These are phyloP conservation scores for Drosophila lowei DNA, from an alignment of 1,140 invertebrate species.

Conservation along the genomic window DNA sequence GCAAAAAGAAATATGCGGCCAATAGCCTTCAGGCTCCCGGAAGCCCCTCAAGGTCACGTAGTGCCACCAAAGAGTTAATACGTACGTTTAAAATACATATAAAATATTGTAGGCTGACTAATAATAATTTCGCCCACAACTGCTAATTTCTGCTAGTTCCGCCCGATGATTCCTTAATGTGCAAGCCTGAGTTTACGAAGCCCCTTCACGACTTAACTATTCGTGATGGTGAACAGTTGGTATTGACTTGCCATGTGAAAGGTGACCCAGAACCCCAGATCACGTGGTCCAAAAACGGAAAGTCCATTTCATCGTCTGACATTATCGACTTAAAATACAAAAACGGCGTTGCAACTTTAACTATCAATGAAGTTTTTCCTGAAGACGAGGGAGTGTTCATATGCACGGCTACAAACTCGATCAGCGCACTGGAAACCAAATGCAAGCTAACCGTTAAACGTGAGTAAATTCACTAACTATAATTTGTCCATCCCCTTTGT, in stretches of 20 bases:
- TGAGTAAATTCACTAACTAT: constrained; percentile 84
- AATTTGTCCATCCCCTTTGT: too few relatives aligned
- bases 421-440: constrained; percentile 91
- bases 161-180: constrained; percentile 93
- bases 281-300: constrained; percentile 92
- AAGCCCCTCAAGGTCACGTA: constrained; percentile 91
- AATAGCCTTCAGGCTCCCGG: constrained; percentile 88
- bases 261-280: constrained; percentile 96
- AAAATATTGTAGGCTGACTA: background rate
- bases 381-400: constrained; percentile 96
- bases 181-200: constrained; percentile 91
- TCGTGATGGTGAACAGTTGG: constrained; percentile 91
- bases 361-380: constrained; percentile 95
- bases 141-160: constrained; percentile 85
- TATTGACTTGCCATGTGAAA: constrained; percentile 90
- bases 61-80: constrained; percentile 94
- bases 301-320: constrained; percentile 90
- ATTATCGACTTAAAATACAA: constrained; percentile 96
- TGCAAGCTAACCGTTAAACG: constrained; percentile 93
- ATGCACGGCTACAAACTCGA: constrained; percentile 95
- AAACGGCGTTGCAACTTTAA: constrained; percentile 92
- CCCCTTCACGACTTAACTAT: constrained; percentile 88
- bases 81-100: constrained; percentile 85
- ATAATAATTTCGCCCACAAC: background rate
- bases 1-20: constrained; percentile 90